A percentile compares a stretch with the other conserved stretches of the same genome.
Conservation (phyloP, 2,888 invertebrate species). For the Pemphredon lugubris region DNA sequence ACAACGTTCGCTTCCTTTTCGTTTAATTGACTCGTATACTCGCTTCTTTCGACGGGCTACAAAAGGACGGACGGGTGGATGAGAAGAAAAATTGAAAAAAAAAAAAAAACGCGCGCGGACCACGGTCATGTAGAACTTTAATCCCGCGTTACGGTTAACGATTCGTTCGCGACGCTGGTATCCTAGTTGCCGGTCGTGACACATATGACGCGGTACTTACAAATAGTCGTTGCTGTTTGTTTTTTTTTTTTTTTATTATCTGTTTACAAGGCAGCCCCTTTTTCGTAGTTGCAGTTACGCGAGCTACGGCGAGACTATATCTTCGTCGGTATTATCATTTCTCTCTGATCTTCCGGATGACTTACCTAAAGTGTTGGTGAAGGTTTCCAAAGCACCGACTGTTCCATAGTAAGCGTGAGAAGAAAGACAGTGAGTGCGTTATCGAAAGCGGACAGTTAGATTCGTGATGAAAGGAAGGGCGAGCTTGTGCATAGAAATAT, state of each 20-base stretch:
- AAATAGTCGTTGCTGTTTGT: slow-evolving; percentile 27
- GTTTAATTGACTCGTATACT: slow-evolving; percentile 53
- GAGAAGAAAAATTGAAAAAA: slow-evolving; percentile 1
- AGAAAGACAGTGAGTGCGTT: slow-evolving; percentile 53
- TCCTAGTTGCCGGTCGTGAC: not conserved
- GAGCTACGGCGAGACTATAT: too few species aligned
- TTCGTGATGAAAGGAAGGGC: slow-evolving; percentile 8
- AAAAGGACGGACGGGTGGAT: not conserved
- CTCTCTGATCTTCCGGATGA: too few species aligned
- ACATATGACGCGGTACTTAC: slow-evolving; percentile 39
- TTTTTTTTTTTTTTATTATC: not conserved
- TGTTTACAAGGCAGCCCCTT: too few species aligned
- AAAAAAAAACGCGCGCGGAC: not conserved
- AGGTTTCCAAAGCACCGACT: slow-evolving; percentile 77
- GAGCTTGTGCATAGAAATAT: not conserved
- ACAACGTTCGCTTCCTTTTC: slow-evolving; percentile 29
- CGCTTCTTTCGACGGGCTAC: not conserved
- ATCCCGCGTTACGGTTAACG: slow-evolving; percentile 14
- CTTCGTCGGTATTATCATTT: too few species aligned
- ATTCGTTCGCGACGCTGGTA: slow-evolving; percentile 9
- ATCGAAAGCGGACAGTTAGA: slow-evolving; percentile 34
- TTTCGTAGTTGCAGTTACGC: not conserved
- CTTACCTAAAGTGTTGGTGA: slow-evolving; percentile 79
- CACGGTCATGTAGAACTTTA: not conserved
- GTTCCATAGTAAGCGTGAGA: slow-evolving; percentile 62